A percentile compares a stretch with the other conserved stretches of the same genome.
phyloP scores from a whole-genome alignment of 2,888 invertebrate genomes.

The Aphidius colemani region DNA sequence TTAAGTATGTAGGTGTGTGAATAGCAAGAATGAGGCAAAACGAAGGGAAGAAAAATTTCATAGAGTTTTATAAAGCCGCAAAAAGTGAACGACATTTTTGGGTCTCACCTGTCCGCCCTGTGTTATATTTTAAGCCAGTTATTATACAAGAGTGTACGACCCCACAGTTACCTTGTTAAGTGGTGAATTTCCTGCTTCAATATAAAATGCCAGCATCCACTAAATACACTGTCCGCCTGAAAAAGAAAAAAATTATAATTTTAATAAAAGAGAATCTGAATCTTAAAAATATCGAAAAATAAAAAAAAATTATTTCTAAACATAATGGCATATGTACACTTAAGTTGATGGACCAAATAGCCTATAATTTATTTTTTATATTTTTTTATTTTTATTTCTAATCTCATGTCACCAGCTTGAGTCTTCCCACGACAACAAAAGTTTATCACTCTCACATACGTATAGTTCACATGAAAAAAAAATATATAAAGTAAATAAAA shows the following conservation, averaged over 20 bases:
- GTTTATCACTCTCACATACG: conserved; percentile 1
- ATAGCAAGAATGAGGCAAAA: background rate
- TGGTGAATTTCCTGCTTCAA: conserved; percentile 31
- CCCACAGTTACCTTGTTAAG: conserved; percentile 29
- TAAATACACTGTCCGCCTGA: background rate
- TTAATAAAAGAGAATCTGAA: no score
- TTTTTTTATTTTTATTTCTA: no score
- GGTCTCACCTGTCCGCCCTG: conserved; percentile 43
- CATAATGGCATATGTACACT: conserved; percentile 1
- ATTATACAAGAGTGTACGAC: conserved; percentile 34
- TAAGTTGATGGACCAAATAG: background rate
- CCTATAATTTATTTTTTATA: no score
- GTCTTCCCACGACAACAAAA: background rate
- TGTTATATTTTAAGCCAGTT: conserved; percentile 50
- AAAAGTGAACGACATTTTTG: conserved; percentile 39
- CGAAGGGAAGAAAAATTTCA: background rate
- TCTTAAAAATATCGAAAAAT: no score
- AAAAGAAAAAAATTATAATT: background rate
- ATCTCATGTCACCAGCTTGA: no score
- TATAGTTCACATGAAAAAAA: conserved; percentile 11
- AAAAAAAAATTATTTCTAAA: background rate
- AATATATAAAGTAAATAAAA: no score
- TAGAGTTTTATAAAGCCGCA: conserved; percentile 18
- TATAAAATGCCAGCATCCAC: conserved; percentile 26
- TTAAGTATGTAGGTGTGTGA: background rate